These are phyloP conservation scores for Thyatira batis DNA, from an alignment of 2,888 invertebrate species.

Conservation along the genomic window DNA sequence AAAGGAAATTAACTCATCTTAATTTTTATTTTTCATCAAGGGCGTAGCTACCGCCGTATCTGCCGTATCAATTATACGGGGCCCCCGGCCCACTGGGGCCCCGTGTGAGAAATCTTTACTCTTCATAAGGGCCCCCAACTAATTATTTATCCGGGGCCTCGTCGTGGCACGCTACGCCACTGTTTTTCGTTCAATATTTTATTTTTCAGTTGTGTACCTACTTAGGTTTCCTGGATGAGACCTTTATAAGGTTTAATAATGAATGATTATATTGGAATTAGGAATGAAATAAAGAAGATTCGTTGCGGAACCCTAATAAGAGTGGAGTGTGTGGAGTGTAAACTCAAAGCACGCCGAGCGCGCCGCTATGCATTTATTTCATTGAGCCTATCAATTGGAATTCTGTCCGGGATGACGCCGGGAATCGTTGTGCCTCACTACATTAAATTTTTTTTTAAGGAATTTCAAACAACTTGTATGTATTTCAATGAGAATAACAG, in stretches of 20 bases:
- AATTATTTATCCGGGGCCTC: too few relatives aligned
- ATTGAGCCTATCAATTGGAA: slow-evolving; percentile 56
- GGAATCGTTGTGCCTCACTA: neutral
- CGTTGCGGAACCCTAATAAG: slow-evolving; percentile 40
- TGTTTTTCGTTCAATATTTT: neutral
- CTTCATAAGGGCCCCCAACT: too few relatives aligned
- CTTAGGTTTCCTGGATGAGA: too few relatives aligned
- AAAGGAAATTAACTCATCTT: too few relatives aligned
- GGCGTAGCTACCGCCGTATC: too few relatives aligned
- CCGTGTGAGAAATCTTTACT: too few relatives aligned
- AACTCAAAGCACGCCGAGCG: slow-evolving; percentile 43
- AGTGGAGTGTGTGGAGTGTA: slow-evolving; percentile 31
- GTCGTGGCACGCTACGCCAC: too few relatives aligned
- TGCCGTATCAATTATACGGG: too few relatives aligned
- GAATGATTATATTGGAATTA: neutral
- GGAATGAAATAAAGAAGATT: neutral
- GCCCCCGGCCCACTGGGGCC: too few relatives aligned
- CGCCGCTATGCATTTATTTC: slow-evolving; percentile 50
- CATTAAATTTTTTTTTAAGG: neutral
- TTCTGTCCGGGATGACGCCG: slow-evolving; percentile 19
- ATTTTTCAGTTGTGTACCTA: too few relatives aligned
- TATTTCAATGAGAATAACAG: neutral
- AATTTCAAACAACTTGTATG: neutral
- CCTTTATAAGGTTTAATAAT: too few relatives aligned
- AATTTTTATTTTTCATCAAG: too few relatives aligned